Conservation (phyloP, 2,113 vertebrate genomes). For the human region GRCh38 chr3:21689001-21689500, state of each 20-base stretch:
- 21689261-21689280: not conserved
- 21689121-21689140: not conserved
- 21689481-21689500: not conserved
- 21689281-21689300: not conserved
- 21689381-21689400: not conserved
- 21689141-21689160: not conserved
- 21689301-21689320: not conserved
- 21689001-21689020: not conserved
- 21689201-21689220: not conserved
- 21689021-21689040: not conserved
- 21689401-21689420: not conserved
- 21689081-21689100: not conserved
- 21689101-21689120: not conserved
- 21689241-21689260: not conserved
- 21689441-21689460: not conserved
- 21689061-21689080: not conserved
- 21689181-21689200: not conserved
- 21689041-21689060: not conserved
- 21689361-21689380: not conserved
- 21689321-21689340: fast-evolving
- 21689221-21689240: not conserved
- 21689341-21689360: not conserved
- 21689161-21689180: not conserved
- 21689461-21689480: not conserved
- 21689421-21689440: not conserved